Evolutionary conservation across 2,113 vertebrate species (phyloP).

Genomic region (Larimichthys polyactis): DNA sequence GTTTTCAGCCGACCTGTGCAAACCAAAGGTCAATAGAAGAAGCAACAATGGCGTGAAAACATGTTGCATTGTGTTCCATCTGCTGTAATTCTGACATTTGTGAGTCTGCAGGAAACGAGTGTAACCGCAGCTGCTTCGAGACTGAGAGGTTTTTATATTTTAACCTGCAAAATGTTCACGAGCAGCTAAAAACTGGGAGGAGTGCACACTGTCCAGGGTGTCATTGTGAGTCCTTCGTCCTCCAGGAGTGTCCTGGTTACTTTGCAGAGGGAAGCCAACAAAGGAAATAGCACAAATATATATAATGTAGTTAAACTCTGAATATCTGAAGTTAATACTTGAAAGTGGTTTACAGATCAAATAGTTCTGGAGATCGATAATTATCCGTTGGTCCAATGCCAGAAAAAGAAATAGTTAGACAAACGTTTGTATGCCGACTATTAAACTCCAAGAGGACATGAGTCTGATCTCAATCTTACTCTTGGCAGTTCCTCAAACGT

Average conservation of each 20-base stretch:
- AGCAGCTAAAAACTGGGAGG: neutral
- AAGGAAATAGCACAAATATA: neutral
- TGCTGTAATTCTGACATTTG: neutral
- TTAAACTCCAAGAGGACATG: too few relatives aligned
- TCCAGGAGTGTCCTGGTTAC: neutral
- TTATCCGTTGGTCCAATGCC: neutral
- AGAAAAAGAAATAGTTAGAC: too few relatives aligned
- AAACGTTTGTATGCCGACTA: neutral
- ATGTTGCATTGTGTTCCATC: neutral
- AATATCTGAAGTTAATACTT: neutral
- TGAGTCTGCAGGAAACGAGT: neutral
- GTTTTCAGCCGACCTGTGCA: neutral
- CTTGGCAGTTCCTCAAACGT: neutral
- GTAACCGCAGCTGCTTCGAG: neutral
- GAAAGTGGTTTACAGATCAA: too few relatives aligned
- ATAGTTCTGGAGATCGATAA: neutral
- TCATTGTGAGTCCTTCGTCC: neutral
- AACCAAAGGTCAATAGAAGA: neutral
- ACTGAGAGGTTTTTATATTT: conserved; percentile 3
- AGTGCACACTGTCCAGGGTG: neutral
- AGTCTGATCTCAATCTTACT: too few relatives aligned
- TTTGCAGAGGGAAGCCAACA: neutral
- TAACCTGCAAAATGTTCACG: neutral
- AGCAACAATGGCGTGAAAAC: neutral
- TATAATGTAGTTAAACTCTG: neutral